phyloP scores from a whole-genome alignment of 2,797 vertebrate genomes.

The Phoebastria nigripes region DNA sequence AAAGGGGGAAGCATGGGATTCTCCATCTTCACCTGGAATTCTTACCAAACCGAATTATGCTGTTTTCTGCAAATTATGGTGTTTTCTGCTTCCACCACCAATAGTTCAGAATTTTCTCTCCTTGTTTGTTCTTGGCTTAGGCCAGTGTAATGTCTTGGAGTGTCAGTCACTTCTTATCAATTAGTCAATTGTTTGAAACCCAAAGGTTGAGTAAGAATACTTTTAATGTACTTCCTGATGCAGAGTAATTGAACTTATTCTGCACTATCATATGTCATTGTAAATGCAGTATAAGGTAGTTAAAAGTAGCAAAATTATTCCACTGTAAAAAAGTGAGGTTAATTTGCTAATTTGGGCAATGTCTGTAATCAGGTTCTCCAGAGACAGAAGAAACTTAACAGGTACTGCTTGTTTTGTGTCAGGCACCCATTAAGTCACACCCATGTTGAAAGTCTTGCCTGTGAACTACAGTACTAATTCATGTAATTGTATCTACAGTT shows the following conservation, averaged over 20 bases:
- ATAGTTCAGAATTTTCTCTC: background rate
- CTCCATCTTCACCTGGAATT: background rate
- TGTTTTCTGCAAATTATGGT: rapidly evolving
- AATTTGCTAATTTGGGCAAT: background rate
- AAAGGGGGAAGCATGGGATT: background rate
- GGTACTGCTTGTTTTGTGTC: background rate
- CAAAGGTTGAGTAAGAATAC: background rate
- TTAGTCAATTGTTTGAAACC: background rate
- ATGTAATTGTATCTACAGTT: background rate
- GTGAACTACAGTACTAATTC: background rate
- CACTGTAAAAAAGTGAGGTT: background rate
- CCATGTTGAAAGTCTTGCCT: background rate
- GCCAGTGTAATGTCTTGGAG: background rate
- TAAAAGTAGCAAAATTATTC: background rate
- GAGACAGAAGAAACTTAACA: background rate
- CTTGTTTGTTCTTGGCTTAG: background rate
- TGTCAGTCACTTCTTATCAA: background rate
- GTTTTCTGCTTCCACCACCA: background rate
- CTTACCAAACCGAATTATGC: background rate
- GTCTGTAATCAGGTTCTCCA: background rate
- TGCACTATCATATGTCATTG: background rate
- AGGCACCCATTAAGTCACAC: background rate
- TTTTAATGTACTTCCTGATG: background rate
- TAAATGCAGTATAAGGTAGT: background rate
- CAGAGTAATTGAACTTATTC: background rate